Evolutionary conservation across 2,113 vertebrate species (phyloP).

Genomic region (Pao palembangensis): DNA sequence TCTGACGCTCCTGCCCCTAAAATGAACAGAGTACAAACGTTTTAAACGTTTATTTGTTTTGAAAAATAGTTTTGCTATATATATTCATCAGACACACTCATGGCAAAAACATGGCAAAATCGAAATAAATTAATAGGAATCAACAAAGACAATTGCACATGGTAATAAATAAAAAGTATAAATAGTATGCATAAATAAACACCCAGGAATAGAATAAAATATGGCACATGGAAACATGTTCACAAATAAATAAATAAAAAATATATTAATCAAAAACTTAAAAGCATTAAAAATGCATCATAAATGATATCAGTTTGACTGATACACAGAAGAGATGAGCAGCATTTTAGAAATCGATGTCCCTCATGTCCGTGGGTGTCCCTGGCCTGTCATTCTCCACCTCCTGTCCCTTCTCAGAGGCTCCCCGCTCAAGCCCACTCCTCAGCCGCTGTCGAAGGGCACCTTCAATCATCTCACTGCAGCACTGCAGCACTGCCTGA

Average conservation of each 20-base stretch:
- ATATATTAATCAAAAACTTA: constrained; percentile 38
- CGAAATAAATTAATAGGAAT: constrained; percentile 65
- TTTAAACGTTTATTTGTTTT: constrained; percentile 51
- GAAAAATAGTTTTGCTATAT: constrained; percentile 62
- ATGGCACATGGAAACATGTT: constrained; percentile 48
- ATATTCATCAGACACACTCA: constrained; percentile 42
- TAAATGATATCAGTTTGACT: constrained; percentile 73
- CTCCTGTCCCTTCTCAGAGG: constrained; percentile 57
- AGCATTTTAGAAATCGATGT: constrained; percentile 72
- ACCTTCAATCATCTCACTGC: constrained; percentile 75
- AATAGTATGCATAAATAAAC: constrained; percentile 16
- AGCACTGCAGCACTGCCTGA: constrained; percentile 74
- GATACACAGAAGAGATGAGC: constrained; percentile 46
- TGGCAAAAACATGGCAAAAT: constrained; percentile 29
- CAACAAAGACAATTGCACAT: constrained; percentile 46
- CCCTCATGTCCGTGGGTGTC: constrained; percentile 77
- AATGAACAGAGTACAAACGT: constrained; percentile 7
- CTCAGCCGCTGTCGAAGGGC: constrained; percentile 70
- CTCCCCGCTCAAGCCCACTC: constrained; percentile 41
- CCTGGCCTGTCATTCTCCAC: constrained; percentile 67
- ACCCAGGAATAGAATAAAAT: constrained; percentile 50
- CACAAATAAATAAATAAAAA: constrained; percentile 58
- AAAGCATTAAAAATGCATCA: constrained; percentile 14
- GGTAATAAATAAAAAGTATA: constrained; percentile 71
- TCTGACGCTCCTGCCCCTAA: not conserved